These are phyloP conservation scores for Buathra laborator DNA, from an alignment of 2,888 invertebrate species.

Conservation along the genomic window DNA sequence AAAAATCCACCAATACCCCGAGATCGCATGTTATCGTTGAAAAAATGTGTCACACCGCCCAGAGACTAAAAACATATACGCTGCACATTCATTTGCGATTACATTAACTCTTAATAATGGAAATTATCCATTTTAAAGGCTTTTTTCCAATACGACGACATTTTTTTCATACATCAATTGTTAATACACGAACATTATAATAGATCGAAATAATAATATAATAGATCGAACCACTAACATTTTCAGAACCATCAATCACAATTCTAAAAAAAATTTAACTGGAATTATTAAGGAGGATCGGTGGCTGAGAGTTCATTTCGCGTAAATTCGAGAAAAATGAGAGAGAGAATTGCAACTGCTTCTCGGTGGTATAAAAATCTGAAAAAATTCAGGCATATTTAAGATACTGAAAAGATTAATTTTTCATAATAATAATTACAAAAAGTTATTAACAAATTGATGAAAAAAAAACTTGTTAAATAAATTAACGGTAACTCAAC, in stretches of 20 bases:
- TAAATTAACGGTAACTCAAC: too few species aligned
- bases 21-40: constrained; percentile 9
- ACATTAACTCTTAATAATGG: neutral
- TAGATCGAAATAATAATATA: neutral
- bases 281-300: too few species aligned
- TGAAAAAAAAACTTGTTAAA: too few species aligned
- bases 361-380: too few species aligned
- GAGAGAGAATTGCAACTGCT: too few species aligned
- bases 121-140: neutral
- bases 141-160: neutral
- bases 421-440: too few species aligned
- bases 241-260: neutral
- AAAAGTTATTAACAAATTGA: too few species aligned
- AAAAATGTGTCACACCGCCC: neutral
- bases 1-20: constrained; percentile 2
- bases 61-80: neutral
- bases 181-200: neutral
- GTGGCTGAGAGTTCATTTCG: too few species aligned
- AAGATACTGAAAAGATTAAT: too few species aligned
- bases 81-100: neutral
- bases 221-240: neutral
- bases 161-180: neutral
- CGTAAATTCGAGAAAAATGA: too few species aligned
- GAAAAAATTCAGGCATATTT: too few species aligned
- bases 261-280: neutral